Evolutionary conservation across 2,888 invertebrate species (phyloP).

Genomic region (Lepidochrysops patricia): DNA sequence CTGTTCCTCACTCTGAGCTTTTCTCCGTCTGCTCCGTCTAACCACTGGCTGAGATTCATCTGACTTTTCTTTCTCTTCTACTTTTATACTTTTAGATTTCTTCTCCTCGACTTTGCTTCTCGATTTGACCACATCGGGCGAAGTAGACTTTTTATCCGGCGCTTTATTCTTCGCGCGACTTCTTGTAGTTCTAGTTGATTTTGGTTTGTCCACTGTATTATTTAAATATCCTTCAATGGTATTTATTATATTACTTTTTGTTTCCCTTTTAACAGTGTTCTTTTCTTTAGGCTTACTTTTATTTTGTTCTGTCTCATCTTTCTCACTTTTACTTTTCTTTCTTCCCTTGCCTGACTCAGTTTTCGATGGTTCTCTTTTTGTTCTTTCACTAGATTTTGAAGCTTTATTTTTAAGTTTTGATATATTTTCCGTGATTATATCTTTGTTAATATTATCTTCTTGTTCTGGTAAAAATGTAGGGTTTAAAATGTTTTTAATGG

Average conservation of each 20-base stretch:
- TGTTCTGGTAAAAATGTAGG: slow-evolving; percentile 39
- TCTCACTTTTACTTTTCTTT: slow-evolving; percentile 16
- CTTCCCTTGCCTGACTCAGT: slow-evolving; percentile 14
- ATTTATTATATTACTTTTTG: slow-evolving; percentile 7
- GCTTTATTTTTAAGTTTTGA: slow-evolving; percentile 39
- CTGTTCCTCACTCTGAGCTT: slow-evolving; percentile 20
- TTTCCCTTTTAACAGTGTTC: slow-evolving; percentile 8
- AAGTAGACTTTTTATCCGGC: slow-evolving; percentile 13
- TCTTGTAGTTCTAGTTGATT: slow-evolving; percentile 9
- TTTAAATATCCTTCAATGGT: neutral
- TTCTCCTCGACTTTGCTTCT: neutral
- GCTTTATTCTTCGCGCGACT: slow-evolving; percentile 12
- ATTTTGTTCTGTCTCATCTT: slow-evolving; percentile 15
- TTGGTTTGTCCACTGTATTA: slow-evolving; percentile 1
- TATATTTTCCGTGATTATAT: slow-evolving; percentile 50
- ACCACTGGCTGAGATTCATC: slow-evolving; percentile 27
- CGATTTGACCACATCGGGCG: neutral
- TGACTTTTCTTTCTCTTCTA: slow-evolving; percentile 11
- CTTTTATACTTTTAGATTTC: slow-evolving; percentile 17
- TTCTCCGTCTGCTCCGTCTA: slow-evolving; percentile 46
- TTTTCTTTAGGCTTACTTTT: slow-evolving; percentile 13
- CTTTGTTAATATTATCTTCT: slow-evolving; percentile 43
- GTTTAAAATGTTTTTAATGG: slow-evolving; percentile 35
- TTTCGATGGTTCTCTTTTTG: slow-evolving; percentile 15
- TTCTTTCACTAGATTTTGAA: slow-evolving; percentile 8